A percentile compares a stretch with the other conserved stretches of the same genome.
Evolutionary conservation across 1,140 invertebrate genomes (phyloP).

Genomic region (Thalassaphorura encarpata): DNA sequence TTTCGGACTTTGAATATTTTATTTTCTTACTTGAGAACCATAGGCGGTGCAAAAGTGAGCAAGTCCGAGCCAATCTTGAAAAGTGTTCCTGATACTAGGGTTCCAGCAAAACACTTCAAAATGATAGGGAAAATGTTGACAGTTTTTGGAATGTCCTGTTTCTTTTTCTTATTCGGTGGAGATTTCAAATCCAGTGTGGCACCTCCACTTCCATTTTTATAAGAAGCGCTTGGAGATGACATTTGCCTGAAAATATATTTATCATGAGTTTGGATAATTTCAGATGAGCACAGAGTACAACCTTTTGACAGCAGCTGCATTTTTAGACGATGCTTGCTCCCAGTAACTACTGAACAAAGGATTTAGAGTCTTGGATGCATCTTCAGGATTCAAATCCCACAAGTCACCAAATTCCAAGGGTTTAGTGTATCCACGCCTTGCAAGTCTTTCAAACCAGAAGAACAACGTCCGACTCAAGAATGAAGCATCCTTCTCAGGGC

Average conservation of each 20-base stretch:
- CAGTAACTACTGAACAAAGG: slow-evolving; percentile 42
- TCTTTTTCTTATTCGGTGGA: too few relatives aligned
- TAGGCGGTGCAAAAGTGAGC: slow-evolving; percentile 49
- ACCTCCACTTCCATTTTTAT: not conserved
- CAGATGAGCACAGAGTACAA: slow-evolving; percentile 28
- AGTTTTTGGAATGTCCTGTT: too few relatives aligned
- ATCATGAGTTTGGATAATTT: not conserved
- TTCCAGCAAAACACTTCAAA: not conserved
- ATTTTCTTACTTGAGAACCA: slow-evolving; percentile 36
- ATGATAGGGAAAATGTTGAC: not conserved
- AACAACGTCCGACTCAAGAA: slow-evolving; percentile 48
- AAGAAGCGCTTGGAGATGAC: not conserved
- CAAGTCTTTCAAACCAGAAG: slow-evolving; percentile 46
- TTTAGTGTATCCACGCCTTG: slow-evolving; percentile 41
- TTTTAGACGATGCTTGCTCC: slow-evolving; percentile 38
- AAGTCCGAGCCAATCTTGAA: slow-evolving; percentile 39
- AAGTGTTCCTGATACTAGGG: not conserved
- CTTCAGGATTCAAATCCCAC: slow-evolving; percentile 44
- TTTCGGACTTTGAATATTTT: not conserved
- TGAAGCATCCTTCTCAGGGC: slow-evolving; percentile 45
- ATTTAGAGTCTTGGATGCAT: slow-evolving; percentile 40
- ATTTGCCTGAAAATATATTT: too few relatives aligned
- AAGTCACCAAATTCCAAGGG: slow-evolving; percentile 43
- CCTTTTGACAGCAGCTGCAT: too few relatives aligned
- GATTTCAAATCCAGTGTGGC: too few relatives aligned